phyloP scores from a whole-genome alignment of 2,797 vertebrate genomes.

The Acanthurus tractus region DNA sequence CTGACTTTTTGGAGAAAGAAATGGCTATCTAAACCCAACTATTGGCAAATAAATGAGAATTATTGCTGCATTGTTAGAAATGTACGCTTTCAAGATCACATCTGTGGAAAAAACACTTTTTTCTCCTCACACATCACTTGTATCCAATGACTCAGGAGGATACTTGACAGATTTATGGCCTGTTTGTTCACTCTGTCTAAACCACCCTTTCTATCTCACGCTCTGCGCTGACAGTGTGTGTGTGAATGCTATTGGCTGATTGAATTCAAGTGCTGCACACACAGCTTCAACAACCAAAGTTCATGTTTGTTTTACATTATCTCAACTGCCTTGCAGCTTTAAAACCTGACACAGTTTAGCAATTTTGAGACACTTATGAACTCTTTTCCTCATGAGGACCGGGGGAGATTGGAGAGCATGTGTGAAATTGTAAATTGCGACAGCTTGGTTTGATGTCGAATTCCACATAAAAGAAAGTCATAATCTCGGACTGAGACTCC shows the following conservation, averaged over 20 bases:
- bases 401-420: conserved; percentile 41
- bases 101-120: background rate
- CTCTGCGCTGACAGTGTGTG: conserved; percentile 18
- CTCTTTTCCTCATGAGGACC: conserved; percentile 21
- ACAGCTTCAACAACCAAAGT: conserved; percentile 28
- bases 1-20: background rate
- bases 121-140: background rate
- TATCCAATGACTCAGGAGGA: conserved; percentile 18
- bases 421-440: conserved; percentile 53
- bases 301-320: conserved; percentile 52
- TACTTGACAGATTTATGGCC: conserved; percentile 30
- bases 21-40: background rate
- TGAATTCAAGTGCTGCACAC: conserved; percentile 41
- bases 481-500: conserved; percentile 58
- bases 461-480: conserved; percentile 48
- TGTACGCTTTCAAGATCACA: conserved; percentile 20
- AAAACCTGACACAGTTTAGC: conserved; percentile 35
- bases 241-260: conserved; percentile 25
- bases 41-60: conserved; percentile 29
- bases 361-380: conserved; percentile 29
- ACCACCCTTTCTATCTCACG: conserved; percentile 26
- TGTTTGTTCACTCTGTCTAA: conserved; percentile 10
- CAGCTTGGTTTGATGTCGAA: conserved; percentile 52
- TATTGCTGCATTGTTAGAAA: conserved; percentile 15
- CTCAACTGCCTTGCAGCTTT: conserved; percentile 17